Evolutionary conservation across 2,888 invertebrate genomes (phyloP).

Genomic region (Venusia cambrica): DNA sequence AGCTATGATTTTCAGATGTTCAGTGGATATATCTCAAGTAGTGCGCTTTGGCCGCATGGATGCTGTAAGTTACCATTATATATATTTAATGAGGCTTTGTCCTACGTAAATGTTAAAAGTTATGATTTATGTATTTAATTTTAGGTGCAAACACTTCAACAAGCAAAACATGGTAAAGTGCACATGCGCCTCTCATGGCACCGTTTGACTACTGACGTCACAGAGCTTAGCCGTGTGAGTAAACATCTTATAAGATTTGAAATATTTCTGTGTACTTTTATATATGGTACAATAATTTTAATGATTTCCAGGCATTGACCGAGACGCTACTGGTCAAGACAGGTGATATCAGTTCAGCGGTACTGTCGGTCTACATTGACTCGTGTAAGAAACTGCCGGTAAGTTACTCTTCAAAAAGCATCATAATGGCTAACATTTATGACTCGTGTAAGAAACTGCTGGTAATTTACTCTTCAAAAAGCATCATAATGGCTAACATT

Average conservation of each 20-base stretch:
- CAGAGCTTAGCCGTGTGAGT: constrained; percentile 88
- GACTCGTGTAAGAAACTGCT: no score
- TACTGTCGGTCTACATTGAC: constrained; percentile 94
- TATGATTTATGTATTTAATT: constrained; percentile 22
- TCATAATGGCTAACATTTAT: no score
- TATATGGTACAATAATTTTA: constrained; percentile 2
- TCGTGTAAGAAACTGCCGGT: constrained; percentile 95
- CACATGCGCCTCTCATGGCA: constrained; percentile 96
- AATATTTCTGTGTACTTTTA: no score
- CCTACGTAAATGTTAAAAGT: no score
- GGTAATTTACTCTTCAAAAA: no score
- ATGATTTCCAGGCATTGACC: constrained; percentile 81
- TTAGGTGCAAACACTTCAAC: constrained; percentile 97
- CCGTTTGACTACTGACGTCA: constrained; percentile 85
- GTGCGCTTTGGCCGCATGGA: constrained; percentile 68
- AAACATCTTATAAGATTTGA: neutral
- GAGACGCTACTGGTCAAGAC: constrained; percentile 88
- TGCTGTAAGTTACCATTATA: constrained; percentile 48
- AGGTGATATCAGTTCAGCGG: constrained; percentile 87
- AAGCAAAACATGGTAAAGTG: constrained; percentile 96
- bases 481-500: no score
- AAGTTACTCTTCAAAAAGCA: no score
- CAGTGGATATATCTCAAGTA: constrained; percentile 71
- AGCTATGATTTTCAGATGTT: constrained; percentile 51
- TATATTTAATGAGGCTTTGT: no score